These are phyloP conservation scores for Buceros bicornis DNA, from an alignment of 2,797 vertebrate species.

Conservation along the genomic window DNA sequence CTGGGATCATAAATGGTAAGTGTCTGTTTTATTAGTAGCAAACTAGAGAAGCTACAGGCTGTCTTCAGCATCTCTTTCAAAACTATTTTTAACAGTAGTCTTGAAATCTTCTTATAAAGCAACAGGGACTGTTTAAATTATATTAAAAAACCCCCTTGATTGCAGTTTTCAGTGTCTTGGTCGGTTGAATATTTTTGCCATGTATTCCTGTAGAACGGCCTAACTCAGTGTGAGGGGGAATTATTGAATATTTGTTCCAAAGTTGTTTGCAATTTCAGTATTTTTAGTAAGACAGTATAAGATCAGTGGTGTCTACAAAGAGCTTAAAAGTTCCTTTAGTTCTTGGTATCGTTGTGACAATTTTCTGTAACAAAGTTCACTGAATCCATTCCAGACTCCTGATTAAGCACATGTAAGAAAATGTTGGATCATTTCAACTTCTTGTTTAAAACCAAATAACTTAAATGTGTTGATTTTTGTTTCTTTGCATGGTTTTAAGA, in stretches of 20 bases:
- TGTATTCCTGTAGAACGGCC: not conserved
- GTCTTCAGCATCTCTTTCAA: not conserved
- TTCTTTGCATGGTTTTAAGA: slow-evolving; percentile 9
- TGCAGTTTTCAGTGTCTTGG: not conserved
- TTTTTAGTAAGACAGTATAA: not conserved
- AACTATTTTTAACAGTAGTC: not conserved
- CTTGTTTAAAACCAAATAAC: not conserved
- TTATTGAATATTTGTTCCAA: not conserved
- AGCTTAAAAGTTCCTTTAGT: not conserved
- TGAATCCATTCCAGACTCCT: not conserved
- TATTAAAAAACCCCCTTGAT: not conserved
- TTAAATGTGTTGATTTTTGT: not conserved
- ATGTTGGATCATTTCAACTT: not conserved
- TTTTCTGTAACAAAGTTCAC: not conserved
- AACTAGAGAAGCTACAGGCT: not conserved
- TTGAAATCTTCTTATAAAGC: not conserved
- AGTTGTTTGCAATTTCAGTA: not conserved
- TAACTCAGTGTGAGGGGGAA: not conserved
- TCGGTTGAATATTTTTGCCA: not conserved
- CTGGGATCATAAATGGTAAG: not conserved
- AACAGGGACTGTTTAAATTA: not conserved
- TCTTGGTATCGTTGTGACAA: not conserved
- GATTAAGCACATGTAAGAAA: not conserved
- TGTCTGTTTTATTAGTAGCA: not conserved
- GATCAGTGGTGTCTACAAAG: not conserved